Percentiles rank a stretch among this genome's conserved stretches.
phyloP scores from a whole-genome alignment of 2,888 invertebrate species.

The Empis stercorea region DNA sequence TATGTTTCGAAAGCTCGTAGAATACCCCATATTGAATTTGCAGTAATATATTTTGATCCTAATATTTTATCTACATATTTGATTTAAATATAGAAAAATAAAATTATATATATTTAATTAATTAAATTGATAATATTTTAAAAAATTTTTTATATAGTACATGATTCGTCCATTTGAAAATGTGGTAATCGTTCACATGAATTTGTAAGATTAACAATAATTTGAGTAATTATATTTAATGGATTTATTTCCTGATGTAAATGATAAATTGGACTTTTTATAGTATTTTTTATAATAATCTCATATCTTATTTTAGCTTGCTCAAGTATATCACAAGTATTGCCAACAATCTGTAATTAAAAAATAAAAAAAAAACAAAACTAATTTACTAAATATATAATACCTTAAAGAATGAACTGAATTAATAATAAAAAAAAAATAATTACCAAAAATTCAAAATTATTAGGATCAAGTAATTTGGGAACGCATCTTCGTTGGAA shows the following conservation, averaged over 20 bases:
- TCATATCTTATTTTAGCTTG: slow-evolving; percentile 43
- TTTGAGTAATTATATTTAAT: slow-evolving; percentile 34
- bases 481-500: slow-evolving; percentile 35
- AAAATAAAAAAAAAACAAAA: no score
- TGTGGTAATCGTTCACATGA: slow-evolving; percentile 54
- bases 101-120: no score
- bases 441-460: slow-evolving; percentile 40
- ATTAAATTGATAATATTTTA: background rate
- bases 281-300: slow-evolving; percentile 28
- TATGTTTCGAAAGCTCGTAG: slow-evolving; percentile 78
- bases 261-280: slow-evolving; percentile 11
- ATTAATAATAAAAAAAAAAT: background rate
- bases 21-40: slow-evolving; percentile 64
- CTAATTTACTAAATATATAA: no score
- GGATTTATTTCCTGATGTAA: slow-evolving; percentile 9
- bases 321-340: slow-evolving; percentile 42
- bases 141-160: background rate
- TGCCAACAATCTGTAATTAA: no score
- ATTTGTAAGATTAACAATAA: slow-evolving; percentile 44
- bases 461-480: slow-evolving; percentile 38
- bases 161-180: slow-evolving; percentile 62
- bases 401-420: no score
- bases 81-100: background rate
- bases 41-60: slow-evolving; percentile 15
- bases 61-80: slow-evolving; percentile 22